Conservation (phyloP, 2,113 vertebrate genomes). For the Scytalopus superciliaris region DNA sequence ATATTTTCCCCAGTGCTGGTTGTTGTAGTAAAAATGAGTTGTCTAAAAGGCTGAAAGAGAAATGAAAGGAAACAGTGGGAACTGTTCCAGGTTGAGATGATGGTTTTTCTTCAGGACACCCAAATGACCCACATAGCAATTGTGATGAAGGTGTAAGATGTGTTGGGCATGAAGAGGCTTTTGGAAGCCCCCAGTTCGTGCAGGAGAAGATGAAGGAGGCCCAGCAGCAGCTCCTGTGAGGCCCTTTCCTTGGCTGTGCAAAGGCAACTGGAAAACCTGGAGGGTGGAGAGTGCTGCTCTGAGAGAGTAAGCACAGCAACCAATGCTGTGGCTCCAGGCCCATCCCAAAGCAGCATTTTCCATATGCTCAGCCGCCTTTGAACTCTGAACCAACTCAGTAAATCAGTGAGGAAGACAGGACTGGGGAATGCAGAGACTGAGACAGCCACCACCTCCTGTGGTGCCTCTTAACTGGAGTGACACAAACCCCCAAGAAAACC, state of each 20-base stretch:
- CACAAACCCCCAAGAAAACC: neutral
- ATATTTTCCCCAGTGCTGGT: neutral
- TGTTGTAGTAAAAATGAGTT: neutral
- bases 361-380: neutral
- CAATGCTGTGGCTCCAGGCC: neutral
- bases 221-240: neutral
- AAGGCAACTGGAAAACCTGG: neutral
- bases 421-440: rapidly evolving
- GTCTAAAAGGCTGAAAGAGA: neutral
- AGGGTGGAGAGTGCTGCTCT: neutral
- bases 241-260: neutral
- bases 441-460: neutral
- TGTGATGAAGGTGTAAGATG: neutral
- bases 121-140: neutral
- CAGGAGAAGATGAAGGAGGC: neutral
- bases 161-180: neutral
- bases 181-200: neutral
- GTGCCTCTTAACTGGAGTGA: neutral
- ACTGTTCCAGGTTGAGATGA: neutral
- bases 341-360: neutral
- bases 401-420: neutral
- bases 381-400: neutral
- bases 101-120: neutral
- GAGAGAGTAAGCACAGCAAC: neutral
- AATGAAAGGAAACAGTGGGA: neutral